Conservation (phyloP, 2,888 invertebrate genomes). For the Theretra japonica region DNA sequence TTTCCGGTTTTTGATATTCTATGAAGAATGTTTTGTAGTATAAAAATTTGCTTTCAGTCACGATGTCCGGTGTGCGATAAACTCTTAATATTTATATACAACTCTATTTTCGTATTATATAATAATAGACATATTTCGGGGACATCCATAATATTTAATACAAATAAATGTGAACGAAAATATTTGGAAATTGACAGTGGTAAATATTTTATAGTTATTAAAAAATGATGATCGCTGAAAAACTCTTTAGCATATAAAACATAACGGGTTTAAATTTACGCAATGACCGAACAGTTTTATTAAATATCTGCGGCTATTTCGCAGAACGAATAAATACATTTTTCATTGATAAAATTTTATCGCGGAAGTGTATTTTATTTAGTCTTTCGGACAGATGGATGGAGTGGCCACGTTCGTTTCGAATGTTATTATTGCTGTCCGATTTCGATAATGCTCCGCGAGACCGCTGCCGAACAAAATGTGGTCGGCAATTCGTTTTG, state of each 20-base stretch:
- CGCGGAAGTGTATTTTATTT: slow-evolving; percentile 66
- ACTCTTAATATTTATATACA: too few relatives aligned
- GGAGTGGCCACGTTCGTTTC: slow-evolving; percentile 72
- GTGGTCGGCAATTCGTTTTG: slow-evolving; percentile 75
- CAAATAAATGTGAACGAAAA: background rate
- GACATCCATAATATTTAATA: background rate
- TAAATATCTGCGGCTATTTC: slow-evolving; percentile 56
- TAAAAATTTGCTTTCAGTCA: background rate
- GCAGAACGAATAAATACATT: slow-evolving; percentile 61
- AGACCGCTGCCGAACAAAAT: slow-evolving; percentile 73
- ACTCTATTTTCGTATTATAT: too few relatives aligned
- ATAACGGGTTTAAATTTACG: slow-evolving; percentile 10
- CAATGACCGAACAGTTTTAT: slow-evolving; percentile 46
- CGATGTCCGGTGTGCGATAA: too few relatives aligned
- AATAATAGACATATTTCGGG: too few relatives aligned
- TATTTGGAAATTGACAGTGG: background rate
- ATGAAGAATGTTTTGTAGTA: background rate
- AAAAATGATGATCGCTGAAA: background rate
- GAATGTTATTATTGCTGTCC: slow-evolving; percentile 83
- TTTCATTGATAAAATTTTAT: slow-evolving; percentile 72
- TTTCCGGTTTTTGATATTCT: background rate
- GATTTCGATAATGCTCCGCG: slow-evolving; percentile 81
- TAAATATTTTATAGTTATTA: background rate
- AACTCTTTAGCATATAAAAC: background rate
- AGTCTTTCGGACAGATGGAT: slow-evolving; percentile 73